Percentiles rank a stretch among this genome's conserved stretches.
phyloP scores from a whole-genome alignment of 2,113 vertebrate species.

The Elephas maximus region DNA sequence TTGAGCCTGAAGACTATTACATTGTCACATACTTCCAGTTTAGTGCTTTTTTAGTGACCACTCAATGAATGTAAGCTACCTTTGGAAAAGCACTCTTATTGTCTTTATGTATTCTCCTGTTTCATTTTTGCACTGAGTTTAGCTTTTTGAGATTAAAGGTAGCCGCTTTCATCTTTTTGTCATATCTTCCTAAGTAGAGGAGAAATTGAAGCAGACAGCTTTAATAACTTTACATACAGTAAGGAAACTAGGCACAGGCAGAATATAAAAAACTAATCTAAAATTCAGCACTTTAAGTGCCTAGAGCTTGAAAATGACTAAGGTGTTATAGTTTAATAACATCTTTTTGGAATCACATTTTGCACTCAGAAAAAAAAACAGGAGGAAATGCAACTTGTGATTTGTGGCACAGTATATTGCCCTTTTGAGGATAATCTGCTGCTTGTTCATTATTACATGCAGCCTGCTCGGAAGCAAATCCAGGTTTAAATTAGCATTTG shows the following conservation, averaged over 20 bases:
- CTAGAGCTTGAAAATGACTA: slow-evolving; percentile 82
- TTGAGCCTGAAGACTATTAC: slow-evolving; percentile 9
- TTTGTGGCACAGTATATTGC: slow-evolving; percentile 76
- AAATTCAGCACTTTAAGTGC: slow-evolving; percentile 88
- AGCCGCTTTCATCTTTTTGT: slow-evolving; percentile 84
- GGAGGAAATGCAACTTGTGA: slow-evolving; percentile 75
- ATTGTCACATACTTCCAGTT: slow-evolving; percentile 58
- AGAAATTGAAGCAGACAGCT: slow-evolving; percentile 87
- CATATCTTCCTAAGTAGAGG: slow-evolving; percentile 81
- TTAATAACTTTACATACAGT: slow-evolving; percentile 87
- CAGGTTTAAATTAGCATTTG: slow-evolving; percentile 82
- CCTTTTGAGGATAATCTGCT: slow-evolving; percentile 75
- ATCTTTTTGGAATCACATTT: slow-evolving; percentile 84
- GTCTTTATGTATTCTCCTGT: slow-evolving; percentile 75
- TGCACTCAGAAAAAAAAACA: slow-evolving; percentile 72
- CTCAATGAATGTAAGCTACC: slow-evolving; percentile 70
- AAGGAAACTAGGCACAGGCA: slow-evolving; percentile 76
- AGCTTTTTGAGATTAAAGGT: slow-evolving; percentile 79
- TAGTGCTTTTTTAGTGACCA: slow-evolving; percentile 74
- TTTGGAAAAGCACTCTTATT: slow-evolving; percentile 57
- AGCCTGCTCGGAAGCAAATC: slow-evolving; percentile 63
- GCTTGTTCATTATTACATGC: slow-evolving; percentile 71
- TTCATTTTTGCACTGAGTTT: slow-evolving; percentile 80
- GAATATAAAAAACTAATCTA: slow-evolving; percentile 88
- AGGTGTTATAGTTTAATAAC: slow-evolving; percentile 87